phyloP scores from a whole-genome alignment of 37 sponge, comb jelly and placozoan species.

The Chondrilla cf. caribensis region DNA sequence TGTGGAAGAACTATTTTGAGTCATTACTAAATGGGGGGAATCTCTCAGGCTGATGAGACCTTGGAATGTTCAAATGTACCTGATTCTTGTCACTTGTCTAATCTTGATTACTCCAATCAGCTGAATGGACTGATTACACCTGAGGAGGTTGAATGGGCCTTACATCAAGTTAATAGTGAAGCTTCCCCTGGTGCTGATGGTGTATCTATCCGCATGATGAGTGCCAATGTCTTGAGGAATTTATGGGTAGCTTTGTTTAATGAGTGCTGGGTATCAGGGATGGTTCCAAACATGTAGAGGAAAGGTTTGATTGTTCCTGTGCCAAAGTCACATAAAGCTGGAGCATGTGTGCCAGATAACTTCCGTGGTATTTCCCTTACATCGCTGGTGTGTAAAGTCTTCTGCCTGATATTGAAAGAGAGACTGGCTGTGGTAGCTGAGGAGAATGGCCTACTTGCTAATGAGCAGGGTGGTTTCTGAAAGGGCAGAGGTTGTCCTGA shows the following conservation, averaged over 20 bases:
- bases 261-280: background rate
- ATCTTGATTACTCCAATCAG: background rate
- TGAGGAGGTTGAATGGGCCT: background rate
- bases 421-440: background rate
- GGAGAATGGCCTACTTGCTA: background rate
- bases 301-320: background rate
- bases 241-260: background rate
- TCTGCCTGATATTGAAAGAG: background rate
- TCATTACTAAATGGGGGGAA: background rate
- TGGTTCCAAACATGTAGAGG: background rate
- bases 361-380: conserved; percentile 2
- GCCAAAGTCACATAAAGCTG: background rate
- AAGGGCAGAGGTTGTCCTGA: conserved; percentile 5
- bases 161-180: background rate
- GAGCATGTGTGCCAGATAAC: background rate
- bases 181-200: background rate
- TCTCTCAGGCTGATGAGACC: too few species aligned
- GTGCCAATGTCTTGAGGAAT: background rate
- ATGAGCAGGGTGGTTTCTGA: conserved; percentile 25
- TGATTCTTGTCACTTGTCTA: background rate
- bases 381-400: background rate
- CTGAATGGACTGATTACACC: background rate
- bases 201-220: conserved; percentile 1
- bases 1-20: background rate
- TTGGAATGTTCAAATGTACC: background rate